Conservation (phyloP, 2,888 invertebrate species). For the Chrysina gloriosa region DNA sequence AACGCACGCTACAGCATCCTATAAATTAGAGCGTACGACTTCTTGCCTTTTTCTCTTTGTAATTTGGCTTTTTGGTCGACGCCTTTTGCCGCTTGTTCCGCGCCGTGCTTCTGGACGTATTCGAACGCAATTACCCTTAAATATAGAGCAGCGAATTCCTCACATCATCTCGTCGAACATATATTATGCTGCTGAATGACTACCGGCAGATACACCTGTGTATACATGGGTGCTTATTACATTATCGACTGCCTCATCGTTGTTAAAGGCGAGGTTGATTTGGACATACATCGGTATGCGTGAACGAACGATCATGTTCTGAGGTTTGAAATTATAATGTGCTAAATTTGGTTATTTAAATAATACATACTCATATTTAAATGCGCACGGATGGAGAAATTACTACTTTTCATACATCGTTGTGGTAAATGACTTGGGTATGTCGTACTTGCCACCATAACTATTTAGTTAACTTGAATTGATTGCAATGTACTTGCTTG, state of each 20-base stretch:
- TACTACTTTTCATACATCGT: too few species aligned
- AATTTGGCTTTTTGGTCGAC: constrained; percentile 2
- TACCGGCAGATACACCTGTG: not conserved
- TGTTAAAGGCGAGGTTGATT: constrained; percentile 2
- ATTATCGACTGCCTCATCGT: not conserved
- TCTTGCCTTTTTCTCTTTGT: constrained; percentile 20
- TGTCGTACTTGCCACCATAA: too few species aligned
- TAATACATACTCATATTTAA: too few species aligned
- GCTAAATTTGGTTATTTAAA: too few species aligned
- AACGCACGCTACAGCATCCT: not conserved
- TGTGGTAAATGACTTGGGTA: too few species aligned
- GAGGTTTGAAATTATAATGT: too few species aligned
- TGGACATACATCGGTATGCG: not conserved
- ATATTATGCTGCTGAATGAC: constrained; percentile 6
- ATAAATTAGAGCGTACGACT: constrained; percentile 22
- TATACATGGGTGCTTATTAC: not conserved
- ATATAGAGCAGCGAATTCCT: constrained; percentile 14
- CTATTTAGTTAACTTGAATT: too few species aligned
- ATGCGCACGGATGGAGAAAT: too few species aligned
- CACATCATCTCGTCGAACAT: constrained; percentile 1
- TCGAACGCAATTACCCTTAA: constrained; percentile 18
- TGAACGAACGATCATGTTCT: too few species aligned
- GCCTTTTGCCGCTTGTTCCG: not conserved
- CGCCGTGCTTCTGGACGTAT: not conserved
- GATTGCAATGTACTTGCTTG: too few species aligned